Evolutionary conservation across 2,113 vertebrate genomes (phyloP).

Genomic region (Anguilla rostrata): DNA sequence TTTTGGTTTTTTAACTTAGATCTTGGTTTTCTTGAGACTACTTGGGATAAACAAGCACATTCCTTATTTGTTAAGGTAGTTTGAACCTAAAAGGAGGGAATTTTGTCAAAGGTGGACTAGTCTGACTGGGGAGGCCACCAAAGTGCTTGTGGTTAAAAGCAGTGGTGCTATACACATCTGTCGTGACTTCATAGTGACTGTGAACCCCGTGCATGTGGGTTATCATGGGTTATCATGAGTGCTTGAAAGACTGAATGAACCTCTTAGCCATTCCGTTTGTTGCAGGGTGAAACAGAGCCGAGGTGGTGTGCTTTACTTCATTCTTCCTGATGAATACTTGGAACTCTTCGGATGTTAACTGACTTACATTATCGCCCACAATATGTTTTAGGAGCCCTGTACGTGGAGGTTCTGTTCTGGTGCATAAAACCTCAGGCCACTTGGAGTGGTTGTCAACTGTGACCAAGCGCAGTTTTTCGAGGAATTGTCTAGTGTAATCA

Average conservation of each 20-base stretch:
- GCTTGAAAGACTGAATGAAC: conserved; percentile 15
- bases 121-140: too few species aligned
- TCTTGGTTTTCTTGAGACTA: too few species aligned
- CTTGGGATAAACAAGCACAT: too few species aligned
- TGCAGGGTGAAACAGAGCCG: neutral
- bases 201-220: too few species aligned
- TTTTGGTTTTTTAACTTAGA: too few species aligned
- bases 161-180: too few species aligned
- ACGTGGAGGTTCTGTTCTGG: conserved; percentile 19
- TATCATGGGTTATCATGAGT: neutral
- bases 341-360: neutral
- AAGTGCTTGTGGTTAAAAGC: too few species aligned
- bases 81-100: too few species aligned
- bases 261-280: neutral
- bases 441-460: neutral
- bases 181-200: too few species aligned
- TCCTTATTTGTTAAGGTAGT: too few species aligned
- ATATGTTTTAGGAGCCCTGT: conserved; percentile 18
- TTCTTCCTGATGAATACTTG: conserved; percentile 1
- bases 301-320: conserved; percentile 19
- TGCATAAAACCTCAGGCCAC: neutral
- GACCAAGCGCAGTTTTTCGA: neutral
- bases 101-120: too few species aligned
- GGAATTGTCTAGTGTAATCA: neutral
- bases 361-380: neutral